Conservation (phyloP, 2,113 vertebrate genomes). For the Nansenia antarctica region DNA sequence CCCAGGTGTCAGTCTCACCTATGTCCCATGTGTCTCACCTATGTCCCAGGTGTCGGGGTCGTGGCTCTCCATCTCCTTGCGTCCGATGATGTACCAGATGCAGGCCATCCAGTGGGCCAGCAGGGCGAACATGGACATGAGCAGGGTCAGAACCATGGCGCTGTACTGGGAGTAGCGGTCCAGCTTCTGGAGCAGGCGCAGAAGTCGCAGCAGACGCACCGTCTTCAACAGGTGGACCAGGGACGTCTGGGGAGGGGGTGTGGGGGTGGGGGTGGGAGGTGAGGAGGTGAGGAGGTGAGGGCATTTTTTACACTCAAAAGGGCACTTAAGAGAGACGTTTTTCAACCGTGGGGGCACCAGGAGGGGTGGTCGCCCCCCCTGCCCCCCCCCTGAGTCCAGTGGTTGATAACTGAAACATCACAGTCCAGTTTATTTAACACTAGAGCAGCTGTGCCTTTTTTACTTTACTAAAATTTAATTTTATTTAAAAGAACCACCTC, state of each 20-base stretch:
- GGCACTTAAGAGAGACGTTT: too few relatives aligned
- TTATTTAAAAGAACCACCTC: too few relatives aligned
- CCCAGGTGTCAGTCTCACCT: not conserved
- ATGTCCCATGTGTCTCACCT: slow-evolving; percentile 74
- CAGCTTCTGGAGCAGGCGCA: slow-evolving; percentile 89
- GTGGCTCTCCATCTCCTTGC: slow-evolving; percentile 81
- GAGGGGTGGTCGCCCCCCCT: too few relatives aligned
- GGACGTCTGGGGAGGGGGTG: slow-evolving; percentile 69
- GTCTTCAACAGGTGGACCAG: slow-evolving; percentile 88
- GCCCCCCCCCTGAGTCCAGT: too few relatives aligned
- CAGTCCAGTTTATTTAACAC: too few relatives aligned
- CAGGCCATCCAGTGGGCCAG: slow-evolving; percentile 94
- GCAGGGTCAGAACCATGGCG: slow-evolving; percentile 88
- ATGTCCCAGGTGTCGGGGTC: slow-evolving; percentile 87
- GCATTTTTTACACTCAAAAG: too few relatives aligned
- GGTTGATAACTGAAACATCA: too few relatives aligned
- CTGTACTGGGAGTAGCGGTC: slow-evolving; percentile 94
- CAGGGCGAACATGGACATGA: slow-evolving; percentile 92
- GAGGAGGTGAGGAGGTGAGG: too few relatives aligned
- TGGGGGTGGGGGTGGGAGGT: not conserved
- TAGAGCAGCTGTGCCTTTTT: too few relatives aligned
- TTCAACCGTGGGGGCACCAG: too few relatives aligned
- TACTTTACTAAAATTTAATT: too few relatives aligned
- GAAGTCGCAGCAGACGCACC: slow-evolving; percentile 82
- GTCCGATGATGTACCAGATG: slow-evolving; percentile 91